Evolutionary conservation across 2,113 vertebrate genomes (phyloP).

Genomic region (Otocyon megalotis): DNA sequence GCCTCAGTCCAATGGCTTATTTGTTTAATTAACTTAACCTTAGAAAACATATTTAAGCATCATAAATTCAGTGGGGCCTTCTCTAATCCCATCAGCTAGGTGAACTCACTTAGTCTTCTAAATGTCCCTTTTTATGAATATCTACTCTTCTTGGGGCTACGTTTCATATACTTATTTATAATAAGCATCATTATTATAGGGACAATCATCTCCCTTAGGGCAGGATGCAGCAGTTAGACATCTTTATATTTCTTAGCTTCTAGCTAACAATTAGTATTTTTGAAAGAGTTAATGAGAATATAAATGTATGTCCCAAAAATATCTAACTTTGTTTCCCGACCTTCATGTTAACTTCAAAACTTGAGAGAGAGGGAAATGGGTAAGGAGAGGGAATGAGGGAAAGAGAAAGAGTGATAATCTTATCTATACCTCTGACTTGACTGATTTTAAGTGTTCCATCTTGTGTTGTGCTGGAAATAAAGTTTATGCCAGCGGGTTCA

Average conservation of each 20-base stretch:
- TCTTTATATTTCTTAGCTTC: background rate
- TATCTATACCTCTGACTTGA: background rate
- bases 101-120: background rate
- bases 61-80: background rate
- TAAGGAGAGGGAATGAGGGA: background rate
- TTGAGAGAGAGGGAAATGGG: no score
- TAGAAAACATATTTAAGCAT: background rate
- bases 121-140: background rate
- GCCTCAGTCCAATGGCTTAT: background rate
- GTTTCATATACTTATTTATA: background rate
- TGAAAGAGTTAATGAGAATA: background rate
- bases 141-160: background rate
- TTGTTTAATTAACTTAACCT: background rate
- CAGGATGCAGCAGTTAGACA: background rate
- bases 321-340: background rate
- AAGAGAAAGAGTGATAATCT: background rate
- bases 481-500: constrained; percentile 1
- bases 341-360: background rate
- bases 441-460: background rate
- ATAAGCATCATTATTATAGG: background rate
- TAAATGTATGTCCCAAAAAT: background rate
- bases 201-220: background rate
- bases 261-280: background rate
- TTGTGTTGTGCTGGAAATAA: constrained; percentile 27
- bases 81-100: background rate